Evolutionary conservation across 53 echinoderm and acorn worm species (phyloP).

Genomic region (Arbacia lixula): DNA sequence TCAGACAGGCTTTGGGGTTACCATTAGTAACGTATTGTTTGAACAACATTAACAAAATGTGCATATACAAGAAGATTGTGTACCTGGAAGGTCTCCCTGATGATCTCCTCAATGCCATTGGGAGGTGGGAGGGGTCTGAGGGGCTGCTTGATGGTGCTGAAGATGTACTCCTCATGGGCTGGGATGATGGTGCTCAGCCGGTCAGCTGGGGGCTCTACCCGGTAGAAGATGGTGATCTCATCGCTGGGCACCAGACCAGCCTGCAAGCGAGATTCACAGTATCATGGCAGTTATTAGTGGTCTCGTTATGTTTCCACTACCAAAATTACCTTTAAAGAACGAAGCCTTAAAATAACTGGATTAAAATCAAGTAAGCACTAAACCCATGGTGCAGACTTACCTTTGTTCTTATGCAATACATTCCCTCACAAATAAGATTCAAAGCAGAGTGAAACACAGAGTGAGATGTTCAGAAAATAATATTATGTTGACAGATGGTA

Average conservation of each 20-base stretch:
- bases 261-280: no score
- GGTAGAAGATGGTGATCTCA: slow-evolving; percentile 92
- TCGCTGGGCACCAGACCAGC: slow-evolving; percentile 83
- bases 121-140: slow-evolving; percentile 69
- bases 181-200: slow-evolving; percentile 76
- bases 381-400: no score
- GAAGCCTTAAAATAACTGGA: no score
- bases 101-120: slow-evolving; percentile 70
- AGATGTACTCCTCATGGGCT: slow-evolving; percentile 86
- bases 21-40: no score
- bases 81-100: slow-evolving; percentile 92
- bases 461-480: neutral
- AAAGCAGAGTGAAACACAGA: neutral
- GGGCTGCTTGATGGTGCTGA: slow-evolving; percentile 86
- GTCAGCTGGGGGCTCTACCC: slow-evolving; percentile 76
- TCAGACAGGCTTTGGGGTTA: no score
- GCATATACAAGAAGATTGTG: neutral
- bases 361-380: no score
- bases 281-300: no score
- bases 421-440: neutral
- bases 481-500: neutral
- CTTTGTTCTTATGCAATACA: neutral
- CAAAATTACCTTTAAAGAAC: no score
- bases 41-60: neutral
- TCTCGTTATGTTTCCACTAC: no score